These are phyloP conservation scores for Platycercus adscitus DNA, from an alignment of 2,113 vertebrate genomes.

Conservation along the genomic window DNA sequence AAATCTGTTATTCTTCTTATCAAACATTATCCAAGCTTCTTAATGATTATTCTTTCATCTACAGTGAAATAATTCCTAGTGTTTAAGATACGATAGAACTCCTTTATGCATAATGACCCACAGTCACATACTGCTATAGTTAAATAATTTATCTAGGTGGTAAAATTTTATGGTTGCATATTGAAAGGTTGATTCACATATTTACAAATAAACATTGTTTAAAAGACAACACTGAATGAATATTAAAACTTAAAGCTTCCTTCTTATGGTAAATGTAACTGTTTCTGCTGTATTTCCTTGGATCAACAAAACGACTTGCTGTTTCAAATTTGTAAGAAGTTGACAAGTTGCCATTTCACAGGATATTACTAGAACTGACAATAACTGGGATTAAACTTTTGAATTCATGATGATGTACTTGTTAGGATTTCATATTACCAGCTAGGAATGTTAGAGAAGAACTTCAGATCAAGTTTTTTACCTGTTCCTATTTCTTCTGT, in stretches of 20 bases:
- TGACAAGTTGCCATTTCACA: background rate
- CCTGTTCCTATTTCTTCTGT: background rate
- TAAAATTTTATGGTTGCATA: background rate
- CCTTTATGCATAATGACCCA: background rate
- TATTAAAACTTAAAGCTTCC: background rate
- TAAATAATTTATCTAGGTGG: background rate
- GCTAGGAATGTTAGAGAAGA: background rate
- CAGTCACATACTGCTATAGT: accelerated
- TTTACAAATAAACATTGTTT: background rate
- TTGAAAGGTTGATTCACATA: background rate
- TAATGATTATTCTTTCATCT: background rate
- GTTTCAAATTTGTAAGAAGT: background rate
- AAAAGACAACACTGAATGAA: background rate
- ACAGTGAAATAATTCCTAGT: background rate
- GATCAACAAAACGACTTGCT: background rate
- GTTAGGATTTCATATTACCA: background rate
- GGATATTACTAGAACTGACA: background rate
- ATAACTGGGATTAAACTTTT: background rate
- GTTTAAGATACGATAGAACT: background rate
- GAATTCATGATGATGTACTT: background rate
- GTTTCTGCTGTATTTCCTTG: background rate
- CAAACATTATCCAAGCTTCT: background rate
- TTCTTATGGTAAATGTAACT: background rate
- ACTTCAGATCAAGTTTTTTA: background rate
- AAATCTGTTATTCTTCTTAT: background rate